These are phyloP conservation scores for Nestor notabilis DNA, from an alignment of 2,113 vertebrate species.

Conservation along the genomic window DNA sequence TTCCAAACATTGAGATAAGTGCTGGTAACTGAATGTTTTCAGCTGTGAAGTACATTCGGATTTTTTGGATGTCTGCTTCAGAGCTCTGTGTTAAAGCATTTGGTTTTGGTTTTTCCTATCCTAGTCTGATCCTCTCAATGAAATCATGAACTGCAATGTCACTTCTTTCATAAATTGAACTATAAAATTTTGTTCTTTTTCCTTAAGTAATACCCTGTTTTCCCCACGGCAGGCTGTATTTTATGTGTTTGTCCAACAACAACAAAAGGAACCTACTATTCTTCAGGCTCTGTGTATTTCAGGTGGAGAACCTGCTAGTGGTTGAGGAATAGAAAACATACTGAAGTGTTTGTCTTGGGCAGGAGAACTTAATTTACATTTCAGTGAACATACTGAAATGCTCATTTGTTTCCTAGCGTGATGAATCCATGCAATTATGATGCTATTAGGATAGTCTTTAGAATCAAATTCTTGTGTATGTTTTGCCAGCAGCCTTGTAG, in stretches of 20 bases:
- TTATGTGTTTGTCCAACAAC: not conserved
- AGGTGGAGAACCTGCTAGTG: not conserved
- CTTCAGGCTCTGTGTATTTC: not conserved
- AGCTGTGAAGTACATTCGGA: not conserved
- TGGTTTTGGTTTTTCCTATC: not conserved
- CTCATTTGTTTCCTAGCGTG: not conserved
- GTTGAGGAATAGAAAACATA: not conserved
- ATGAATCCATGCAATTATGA: not conserved
- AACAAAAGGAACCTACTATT: not conserved
- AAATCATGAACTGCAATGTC: not conserved
- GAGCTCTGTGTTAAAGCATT: not conserved
- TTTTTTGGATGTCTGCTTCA: not conserved
- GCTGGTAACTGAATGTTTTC: not conserved
- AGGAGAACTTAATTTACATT: not conserved
- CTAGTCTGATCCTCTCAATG: not conserved
- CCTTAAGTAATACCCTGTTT: not conserved
- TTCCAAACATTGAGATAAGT: conserved; percentile 35
- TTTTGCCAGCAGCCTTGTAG: not conserved
- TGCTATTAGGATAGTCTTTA: not conserved
- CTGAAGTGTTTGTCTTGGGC: not conserved
- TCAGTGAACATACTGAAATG: not conserved
- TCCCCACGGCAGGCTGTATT: not conserved
- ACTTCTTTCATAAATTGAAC: not conserved
- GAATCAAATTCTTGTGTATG: not conserved
- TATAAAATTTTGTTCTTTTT: not conserved